These are phyloP conservation scores for Proteles cristata DNA, from an alignment of 2,113 vertebrate genomes.

Conservation along the genomic window DNA sequence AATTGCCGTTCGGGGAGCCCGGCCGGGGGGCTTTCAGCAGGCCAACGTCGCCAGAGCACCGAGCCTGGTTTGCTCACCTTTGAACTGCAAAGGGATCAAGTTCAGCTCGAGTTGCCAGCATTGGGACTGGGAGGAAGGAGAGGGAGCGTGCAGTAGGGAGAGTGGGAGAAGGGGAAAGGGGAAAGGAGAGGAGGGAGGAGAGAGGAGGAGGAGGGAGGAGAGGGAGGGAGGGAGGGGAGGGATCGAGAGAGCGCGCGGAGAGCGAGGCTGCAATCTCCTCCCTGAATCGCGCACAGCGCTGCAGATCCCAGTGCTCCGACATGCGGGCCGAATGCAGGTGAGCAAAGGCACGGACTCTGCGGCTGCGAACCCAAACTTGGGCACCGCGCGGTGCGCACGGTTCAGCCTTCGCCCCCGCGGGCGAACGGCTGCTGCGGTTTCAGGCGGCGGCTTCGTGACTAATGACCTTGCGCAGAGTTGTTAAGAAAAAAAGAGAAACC, in stretches of 20 bases:
- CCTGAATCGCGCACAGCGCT: constrained; percentile 95
- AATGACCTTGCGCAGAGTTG: constrained; percentile 92
- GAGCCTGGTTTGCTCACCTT: constrained; percentile 86
- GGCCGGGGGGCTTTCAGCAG: background rate
- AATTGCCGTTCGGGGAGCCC: constrained; percentile 83
- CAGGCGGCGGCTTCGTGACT: constrained; percentile 86
- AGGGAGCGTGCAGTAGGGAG: constrained; percentile 73
- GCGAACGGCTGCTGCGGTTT: constrained; percentile 83
- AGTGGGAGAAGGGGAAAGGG: constrained; percentile 83
- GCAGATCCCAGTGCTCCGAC: constrained; percentile 94
- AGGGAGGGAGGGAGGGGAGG: constrained; percentile 73
- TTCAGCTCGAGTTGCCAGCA: constrained; percentile 91
- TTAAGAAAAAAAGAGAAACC: constrained; percentile 80
- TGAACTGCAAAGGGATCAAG: constrained; percentile 90
- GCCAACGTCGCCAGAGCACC: constrained; percentile 73
- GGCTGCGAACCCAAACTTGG: constrained; percentile 89
- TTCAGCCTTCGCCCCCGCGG: constrained; percentile 67
- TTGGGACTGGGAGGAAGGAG: constrained; percentile 84
- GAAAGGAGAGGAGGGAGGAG: constrained; percentile 72
- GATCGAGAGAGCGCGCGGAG: constrained; percentile 76
- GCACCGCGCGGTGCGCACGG: constrained; percentile 69
- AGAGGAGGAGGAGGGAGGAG: constrained; percentile 74
- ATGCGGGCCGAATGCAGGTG: constrained; percentile 95
- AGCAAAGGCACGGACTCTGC: constrained; percentile 88
- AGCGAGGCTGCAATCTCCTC: constrained; percentile 96